These are phyloP conservation scores for Pseudotriccus pelzelni DNA, from an alignment of 2,797 vertebrate genomes.

Conservation along the genomic window DNA sequence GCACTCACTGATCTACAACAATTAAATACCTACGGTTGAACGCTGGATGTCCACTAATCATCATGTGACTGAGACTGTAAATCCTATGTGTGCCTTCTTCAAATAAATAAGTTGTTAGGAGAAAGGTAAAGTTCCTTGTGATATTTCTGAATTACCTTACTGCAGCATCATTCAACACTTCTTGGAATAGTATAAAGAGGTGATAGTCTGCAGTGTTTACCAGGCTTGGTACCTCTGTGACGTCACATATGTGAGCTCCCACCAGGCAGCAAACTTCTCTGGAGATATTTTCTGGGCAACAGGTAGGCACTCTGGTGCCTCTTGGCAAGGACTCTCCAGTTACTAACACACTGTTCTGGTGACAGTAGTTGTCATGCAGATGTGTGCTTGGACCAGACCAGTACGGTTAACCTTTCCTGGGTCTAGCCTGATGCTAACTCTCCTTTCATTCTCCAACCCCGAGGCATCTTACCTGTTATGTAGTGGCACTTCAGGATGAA, in stretches of 20 bases:
- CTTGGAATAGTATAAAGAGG: background rate
- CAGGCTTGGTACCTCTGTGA: background rate
- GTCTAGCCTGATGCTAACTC: background rate
- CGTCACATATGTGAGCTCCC: rapidly evolving
- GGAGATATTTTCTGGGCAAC: background rate
- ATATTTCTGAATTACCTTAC: background rate
- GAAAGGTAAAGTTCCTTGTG: background rate
- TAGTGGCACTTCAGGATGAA: background rate
- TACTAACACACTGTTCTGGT: background rate
- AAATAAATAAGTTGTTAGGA: background rate
- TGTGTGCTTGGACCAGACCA: background rate
- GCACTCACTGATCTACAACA: background rate
- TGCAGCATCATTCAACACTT: background rate
- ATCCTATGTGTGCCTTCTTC: background rate
- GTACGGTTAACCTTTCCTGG: background rate
- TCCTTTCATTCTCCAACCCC: background rate
- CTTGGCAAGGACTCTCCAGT: background rate
- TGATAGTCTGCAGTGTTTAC: background rate
- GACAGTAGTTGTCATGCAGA: too few relatives aligned
- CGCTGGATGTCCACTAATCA: background rate
- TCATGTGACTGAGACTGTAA: rapidly evolving
- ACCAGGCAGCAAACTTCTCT: background rate
- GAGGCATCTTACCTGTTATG: background rate
- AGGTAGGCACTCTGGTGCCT: background rate
- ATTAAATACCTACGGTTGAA: background rate